These are phyloP conservation scores for Imbricaverruca yamaguchii DNA, from an alignment of 2,888 invertebrate species.

Conservation along the genomic window DNA sequence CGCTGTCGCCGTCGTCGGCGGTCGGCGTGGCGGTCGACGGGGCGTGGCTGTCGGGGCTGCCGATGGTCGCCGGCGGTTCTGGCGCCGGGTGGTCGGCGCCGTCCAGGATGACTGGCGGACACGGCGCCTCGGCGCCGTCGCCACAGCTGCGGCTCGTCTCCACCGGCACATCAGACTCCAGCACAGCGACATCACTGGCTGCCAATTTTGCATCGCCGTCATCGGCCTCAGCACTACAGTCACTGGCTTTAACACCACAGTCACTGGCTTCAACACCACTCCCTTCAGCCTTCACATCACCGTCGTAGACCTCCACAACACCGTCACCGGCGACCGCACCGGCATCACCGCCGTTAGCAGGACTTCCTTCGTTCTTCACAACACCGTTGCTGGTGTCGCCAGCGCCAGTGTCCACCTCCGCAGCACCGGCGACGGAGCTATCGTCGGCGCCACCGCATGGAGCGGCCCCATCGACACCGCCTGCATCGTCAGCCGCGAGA, in stretches of 20 bases:
- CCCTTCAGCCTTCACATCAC: too few relatives aligned
- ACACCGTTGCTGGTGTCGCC: too few relatives aligned
- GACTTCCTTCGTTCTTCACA: too few relatives aligned
- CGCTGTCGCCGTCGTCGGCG: not conserved
- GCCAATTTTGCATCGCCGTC: not conserved
- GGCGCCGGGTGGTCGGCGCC: not conserved
- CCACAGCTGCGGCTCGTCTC: conserved; percentile 27
- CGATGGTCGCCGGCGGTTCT: not conserved
- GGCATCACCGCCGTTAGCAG: too few relatives aligned
- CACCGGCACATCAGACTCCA: conserved; percentile 26
- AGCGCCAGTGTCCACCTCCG: too few relatives aligned
- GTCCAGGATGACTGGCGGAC: not conserved
- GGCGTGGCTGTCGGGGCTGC: not conserved
- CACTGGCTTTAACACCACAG: too few relatives aligned
- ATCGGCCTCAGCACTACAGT: not conserved
- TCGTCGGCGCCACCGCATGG: too few relatives aligned
- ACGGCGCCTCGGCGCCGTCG: conserved; percentile 25
- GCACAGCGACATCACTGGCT: too few relatives aligned
- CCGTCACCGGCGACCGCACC: not conserved
- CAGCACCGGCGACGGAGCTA: too few relatives aligned
- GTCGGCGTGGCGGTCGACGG: not conserved
- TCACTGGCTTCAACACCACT: too few relatives aligned
- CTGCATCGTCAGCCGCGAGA: too few relatives aligned
- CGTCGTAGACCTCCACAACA: not conserved
- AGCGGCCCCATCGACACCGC: too few relatives aligned